A percentile compares a stretch with the other conserved stretches of the same genome.
These are phyloP conservation scores for Micromys minutus DNA, from an alignment of 2,113 vertebrate genomes.

Conservation along the genomic window DNA sequence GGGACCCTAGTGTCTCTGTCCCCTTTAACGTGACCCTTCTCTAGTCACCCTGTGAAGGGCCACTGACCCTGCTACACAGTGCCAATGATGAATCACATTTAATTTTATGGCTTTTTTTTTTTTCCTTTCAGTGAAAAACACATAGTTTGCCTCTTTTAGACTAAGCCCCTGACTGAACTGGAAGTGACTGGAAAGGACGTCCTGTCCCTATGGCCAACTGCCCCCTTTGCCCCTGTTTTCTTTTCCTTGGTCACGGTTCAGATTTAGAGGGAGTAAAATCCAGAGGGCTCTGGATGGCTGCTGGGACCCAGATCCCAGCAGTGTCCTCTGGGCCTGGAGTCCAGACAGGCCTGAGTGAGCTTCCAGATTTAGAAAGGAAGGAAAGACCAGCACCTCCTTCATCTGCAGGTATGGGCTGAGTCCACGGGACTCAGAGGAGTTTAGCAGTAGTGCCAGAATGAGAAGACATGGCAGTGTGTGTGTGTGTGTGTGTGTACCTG, in stretches of 20 bases:
- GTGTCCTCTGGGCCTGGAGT: not conserved
- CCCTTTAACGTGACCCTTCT: not conserved
- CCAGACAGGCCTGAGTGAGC: not conserved
- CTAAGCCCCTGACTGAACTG: conserved; percentile 51
- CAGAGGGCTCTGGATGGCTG: not conserved
- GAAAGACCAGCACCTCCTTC: not conserved
- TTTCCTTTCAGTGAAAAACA: conserved; percentile 72
- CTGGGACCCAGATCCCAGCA: not conserved
- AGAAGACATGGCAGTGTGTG: not conserved
- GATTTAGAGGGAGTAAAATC: conserved; percentile 59
- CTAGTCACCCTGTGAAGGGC: conserved; percentile 15
- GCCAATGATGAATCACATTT: conserved; percentile 69
- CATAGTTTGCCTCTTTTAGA: conserved; percentile 74
- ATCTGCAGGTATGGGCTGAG: not conserved
- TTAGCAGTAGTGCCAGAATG: not conserved
- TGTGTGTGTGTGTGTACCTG: not conserved
- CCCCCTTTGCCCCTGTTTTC: not conserved
- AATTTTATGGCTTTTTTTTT: conserved; percentile 69
- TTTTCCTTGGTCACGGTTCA: conserved; percentile 50
- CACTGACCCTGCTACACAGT: not conserved
- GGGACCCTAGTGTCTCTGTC: not conserved
- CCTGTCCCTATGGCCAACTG: conserved; percentile 57
- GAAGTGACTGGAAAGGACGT: conserved; percentile 60
- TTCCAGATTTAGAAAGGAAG: not conserved
- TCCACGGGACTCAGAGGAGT: not conserved